These are phyloP conservation scores for Telmatochromis brachygnathus DNA, from an alignment of 2,113 vertebrate species.

Conservation along the genomic window DNA sequence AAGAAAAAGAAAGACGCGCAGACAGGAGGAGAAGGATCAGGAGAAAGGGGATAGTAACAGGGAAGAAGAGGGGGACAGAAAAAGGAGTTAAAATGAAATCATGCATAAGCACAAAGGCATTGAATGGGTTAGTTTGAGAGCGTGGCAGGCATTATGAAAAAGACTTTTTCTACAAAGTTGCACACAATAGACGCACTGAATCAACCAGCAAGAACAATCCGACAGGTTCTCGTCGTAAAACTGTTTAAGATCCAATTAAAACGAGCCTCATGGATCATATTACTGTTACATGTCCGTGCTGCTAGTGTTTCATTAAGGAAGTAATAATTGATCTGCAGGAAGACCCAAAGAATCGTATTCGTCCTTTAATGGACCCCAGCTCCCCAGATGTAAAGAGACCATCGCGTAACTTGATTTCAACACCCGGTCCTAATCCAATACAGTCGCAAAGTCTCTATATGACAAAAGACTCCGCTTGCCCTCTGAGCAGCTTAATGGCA, in stretches of 20 bases:
- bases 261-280: conserved; percentile 37
- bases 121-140: conserved; percentile 50
- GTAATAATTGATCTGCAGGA: conserved; percentile 73
- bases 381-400: conserved; percentile 75
- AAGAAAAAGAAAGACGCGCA: conserved; percentile 9
- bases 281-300: conserved; percentile 49
- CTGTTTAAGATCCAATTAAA: conserved; percentile 34
- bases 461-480: conserved; percentile 68
- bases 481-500: conserved; percentile 67
- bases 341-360: conserved; percentile 70
- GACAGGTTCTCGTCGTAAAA: conserved; percentile 49
- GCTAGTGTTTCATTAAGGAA: conserved; percentile 71
- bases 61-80: conserved; percentile 28
- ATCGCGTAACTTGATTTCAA: conserved; percentile 73
- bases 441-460: conserved; percentile 68
- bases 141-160: neutral
- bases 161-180: neutral
- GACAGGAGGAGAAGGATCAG: conserved; percentile 6
- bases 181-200: neutral
- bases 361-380: conserved; percentile 71
- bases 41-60: neutral
- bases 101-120: conserved; percentile 63
- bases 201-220: neutral
- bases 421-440: conserved; percentile 74
- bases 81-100: conserved; percentile 60